phyloP scores from a whole-genome alignment of 2,113 vertebrate species.

The Rhynchomys soricoides region DNA sequence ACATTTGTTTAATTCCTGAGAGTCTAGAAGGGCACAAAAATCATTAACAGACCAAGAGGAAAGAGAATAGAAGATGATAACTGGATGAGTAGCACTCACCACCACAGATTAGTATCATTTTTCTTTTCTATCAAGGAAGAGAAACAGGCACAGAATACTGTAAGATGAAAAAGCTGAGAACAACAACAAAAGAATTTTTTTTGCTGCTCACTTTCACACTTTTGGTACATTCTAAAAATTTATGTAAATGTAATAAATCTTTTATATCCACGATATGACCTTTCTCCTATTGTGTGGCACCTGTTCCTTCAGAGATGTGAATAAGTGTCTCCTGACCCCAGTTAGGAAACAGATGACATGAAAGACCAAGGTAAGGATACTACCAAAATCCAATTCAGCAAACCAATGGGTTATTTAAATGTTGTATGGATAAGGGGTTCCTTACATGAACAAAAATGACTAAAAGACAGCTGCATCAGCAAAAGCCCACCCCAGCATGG shows the following conservation, averaged over 20 bases:
- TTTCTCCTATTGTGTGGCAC: not conserved
- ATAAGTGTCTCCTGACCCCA: not conserved
- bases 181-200: not conserved
- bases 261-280: not conserved
- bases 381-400: not conserved
- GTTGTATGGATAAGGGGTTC: not conserved
- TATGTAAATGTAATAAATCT: slow-evolving; percentile 17
- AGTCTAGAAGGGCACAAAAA: not conserved
- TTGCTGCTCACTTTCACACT: not conserved
- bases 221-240: slow-evolving; percentile 1
- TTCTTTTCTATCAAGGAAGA: slow-evolving; percentile 1
- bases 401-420: not conserved
- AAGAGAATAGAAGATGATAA: slow-evolving; percentile 22
- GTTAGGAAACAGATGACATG: not conserved
- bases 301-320: not conserved
- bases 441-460: not conserved
- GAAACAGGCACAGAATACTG: not conserved
- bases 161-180: slow-evolving; percentile 35
- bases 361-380: not conserved
- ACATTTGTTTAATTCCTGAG: slow-evolving; percentile 55
- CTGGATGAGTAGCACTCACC: not conserved
- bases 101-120: not conserved
- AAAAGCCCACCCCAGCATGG: not conserved
- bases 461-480: not conserved
- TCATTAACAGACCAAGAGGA: not conserved